Base-by-base conservation (phyloP, 2,888 invertebrate species). In the Rhamnusium bicolor region DNA sequence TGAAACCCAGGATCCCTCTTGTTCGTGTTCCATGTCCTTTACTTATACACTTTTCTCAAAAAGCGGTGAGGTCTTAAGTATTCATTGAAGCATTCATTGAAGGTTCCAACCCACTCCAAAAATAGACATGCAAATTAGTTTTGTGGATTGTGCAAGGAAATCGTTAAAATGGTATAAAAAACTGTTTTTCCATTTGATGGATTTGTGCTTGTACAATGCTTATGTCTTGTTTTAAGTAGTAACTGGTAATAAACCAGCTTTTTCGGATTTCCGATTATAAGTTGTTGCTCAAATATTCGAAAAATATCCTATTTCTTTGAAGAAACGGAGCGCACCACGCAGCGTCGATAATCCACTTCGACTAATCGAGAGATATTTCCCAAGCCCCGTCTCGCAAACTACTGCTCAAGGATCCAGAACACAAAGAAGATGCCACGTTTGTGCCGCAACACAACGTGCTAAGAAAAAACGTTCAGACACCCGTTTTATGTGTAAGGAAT, bases 41-140 rank as follows among this genome's bases (percentile, higher is more conserved):
- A n/a, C n/a, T n/a, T n/a, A n/a, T n/a, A n/a, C n/a, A n/a, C n/a
- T n/a, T n/a, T n/a, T n/a, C n/a, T n/a, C n/a, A n/a, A n/a, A n/a
- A n/a, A n/a, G n/a, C n/a, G n/a, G n/a, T n/a, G n/a, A n/a, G n/a
- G n/a, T n/a, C n/a, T n/a, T n/a, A n/a, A n/a, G n/a, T n/a, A n/a
- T n/a, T n/a, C n/a, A n/a, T n/a, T n/a, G n/a, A n/a, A n/a, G n/a
- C n/a, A n/a, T n/a, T n/a, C n/a, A n/a, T n/a, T n/a, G n/a, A n/a
- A n/a, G n/a, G n/a, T n/a, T n/a, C n/a, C n/a, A n/a, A n/a, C n/a
- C n/a, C n/a, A n/a, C n/a, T n/a, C n/a, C n/a, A n/a, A n/a, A n/a
- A n/a, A n/a, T n/a, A n/a, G 84, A 85, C 67, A 82, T 84, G 84
- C 76, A 84, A 79, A 61, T 84, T n/a, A 81, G 80, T 63, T 80